Percentiles rank a stretch among this genome's conserved stretches.
These are phyloP conservation scores for Zelleria hepariella DNA, from an alignment of 2,888 invertebrate genomes.

Conservation along the genomic window DNA sequence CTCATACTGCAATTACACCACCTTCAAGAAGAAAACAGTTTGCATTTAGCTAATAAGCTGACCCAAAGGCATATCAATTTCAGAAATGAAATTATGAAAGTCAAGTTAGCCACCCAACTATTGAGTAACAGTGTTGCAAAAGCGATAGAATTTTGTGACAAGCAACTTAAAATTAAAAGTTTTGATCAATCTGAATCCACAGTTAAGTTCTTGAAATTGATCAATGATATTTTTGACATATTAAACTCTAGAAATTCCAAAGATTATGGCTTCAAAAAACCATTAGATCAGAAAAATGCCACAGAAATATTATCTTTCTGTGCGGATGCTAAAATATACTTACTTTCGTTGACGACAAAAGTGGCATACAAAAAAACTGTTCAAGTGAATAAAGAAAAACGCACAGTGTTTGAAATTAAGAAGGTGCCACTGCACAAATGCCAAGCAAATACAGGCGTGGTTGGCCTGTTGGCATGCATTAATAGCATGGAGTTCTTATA, in stretches of 20 bases:
- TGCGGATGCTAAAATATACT: conserved; percentile 6
- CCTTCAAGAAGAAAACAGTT: conserved; percentile 1
- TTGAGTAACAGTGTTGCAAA: conserved; percentile 5
- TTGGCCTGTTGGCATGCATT: conserved; percentile 5
- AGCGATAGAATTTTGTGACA: not conserved
- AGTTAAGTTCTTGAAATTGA: conserved; percentile 11
- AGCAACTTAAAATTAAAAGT: not conserved
- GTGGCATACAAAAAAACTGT: not conserved
- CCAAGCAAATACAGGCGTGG: conserved; percentile 1
- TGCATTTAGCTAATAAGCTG: conserved; percentile 5
- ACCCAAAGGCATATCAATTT: conserved; percentile 1
- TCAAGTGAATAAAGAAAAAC: not conserved
- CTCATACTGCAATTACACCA: conserved; percentile 1
- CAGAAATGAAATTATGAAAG: conserved; percentile 5
- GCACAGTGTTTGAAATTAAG: not conserved
- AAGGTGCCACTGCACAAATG: conserved; percentile 6
- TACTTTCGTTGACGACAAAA: conserved; percentile 2
- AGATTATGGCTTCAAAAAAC: not conserved
- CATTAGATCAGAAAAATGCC: not conserved
- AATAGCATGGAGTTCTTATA: conserved; percentile 3
- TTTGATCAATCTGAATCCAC: conserved; percentile 10
- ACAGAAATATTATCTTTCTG: not conserved
- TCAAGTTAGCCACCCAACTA: conserved; percentile 6
- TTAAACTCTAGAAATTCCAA: conserved; percentile 12
- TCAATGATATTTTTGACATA: conserved; percentile 14